Evolutionary conservation across 2,888 invertebrate genomes (phyloP).

Genomic region (Nebria salina): DNA sequence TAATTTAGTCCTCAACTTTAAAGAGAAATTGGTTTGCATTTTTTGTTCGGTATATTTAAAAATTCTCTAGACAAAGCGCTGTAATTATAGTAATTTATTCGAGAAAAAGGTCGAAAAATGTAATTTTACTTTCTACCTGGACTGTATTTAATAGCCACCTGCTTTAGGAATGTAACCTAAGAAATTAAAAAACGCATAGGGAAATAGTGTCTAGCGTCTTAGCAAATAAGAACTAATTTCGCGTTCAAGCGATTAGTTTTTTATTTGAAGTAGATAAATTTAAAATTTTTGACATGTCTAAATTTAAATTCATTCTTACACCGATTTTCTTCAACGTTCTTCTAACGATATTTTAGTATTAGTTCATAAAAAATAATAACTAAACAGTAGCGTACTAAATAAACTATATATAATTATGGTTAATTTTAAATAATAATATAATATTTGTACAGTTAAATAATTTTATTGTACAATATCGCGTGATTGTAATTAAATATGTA

Average conservation of each 20-base stretch:
- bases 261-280: not conserved
- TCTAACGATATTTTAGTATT: not conserved
- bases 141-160: conserved; percentile 25
- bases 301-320: conserved; percentile 9
- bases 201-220: not conserved
- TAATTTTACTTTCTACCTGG: conserved; percentile 7
- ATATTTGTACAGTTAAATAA: not conserved
- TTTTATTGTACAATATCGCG: not conserved
- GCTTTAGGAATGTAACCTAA: conserved; percentile 24
- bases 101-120: not conserved
- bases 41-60: not conserved
- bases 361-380: not conserved
- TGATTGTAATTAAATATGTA: not conserved
- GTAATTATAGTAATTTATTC: not conserved
- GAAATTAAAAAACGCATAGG: not conserved
- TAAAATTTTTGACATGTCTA: conserved; percentile 9
- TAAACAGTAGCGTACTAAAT: not conserved
- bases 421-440: not conserved
- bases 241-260: not conserved
- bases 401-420: too few relatives aligned
- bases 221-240: not conserved
- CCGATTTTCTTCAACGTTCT: conserved; percentile 4
- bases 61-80: not conserved
- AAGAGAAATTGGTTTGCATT: not conserved
- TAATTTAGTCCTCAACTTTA: not conserved